Conservation (phyloP, 2,113 vertebrate genomes). For the Tachuris rubrigastra region DNA sequence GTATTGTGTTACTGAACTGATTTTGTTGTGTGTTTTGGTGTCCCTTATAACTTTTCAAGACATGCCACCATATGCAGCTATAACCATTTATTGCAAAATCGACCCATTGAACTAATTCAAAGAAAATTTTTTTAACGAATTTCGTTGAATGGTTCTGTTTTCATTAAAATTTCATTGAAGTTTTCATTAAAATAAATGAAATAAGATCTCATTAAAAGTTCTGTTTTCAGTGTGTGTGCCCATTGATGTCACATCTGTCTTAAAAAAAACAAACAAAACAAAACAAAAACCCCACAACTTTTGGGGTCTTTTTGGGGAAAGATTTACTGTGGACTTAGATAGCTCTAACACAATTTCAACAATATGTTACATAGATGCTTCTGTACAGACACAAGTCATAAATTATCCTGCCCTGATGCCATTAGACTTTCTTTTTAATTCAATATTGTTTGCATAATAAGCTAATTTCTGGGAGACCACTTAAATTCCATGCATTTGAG, state of each 20-base stretch:
- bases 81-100: background rate
- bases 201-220: background rate
- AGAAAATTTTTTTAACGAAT: background rate
- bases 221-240: fast-evolving
- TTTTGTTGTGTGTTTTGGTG: background rate
- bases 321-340: background rate
- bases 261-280: background rate
- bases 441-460: background rate
- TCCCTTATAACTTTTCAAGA: background rate
- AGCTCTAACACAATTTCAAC: background rate
- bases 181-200: no score
- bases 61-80: fast-evolving
- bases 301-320: background rate
- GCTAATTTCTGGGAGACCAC: background rate
- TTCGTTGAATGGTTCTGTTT: background rate
- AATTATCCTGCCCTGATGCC: background rate
- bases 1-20: background rate
- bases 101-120: background rate
- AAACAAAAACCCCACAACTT: no score
- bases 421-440: background rate
- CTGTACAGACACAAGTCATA: fast-evolving
- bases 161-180: no score
- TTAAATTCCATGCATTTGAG: fast-evolving
- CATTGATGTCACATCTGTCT: background rate
- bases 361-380: background rate